A percentile compares a stretch with the other conserved stretches of the same genome.
Conservation (phyloP, 1,140 invertebrate genomes). For the Drosophila seguyi region DNA sequence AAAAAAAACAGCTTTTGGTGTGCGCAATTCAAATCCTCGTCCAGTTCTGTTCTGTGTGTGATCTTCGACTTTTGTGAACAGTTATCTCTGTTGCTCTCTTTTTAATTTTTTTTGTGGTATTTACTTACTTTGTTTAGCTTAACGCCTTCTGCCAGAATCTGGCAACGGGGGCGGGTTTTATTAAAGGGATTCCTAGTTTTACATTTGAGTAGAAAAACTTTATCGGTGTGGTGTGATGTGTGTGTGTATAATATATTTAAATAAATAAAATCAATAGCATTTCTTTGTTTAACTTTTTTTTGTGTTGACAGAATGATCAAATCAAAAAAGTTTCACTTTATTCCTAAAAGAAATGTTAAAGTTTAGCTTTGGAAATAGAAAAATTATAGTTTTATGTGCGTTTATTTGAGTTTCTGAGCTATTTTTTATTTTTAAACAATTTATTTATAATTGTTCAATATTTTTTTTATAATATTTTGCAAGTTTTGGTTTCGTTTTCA, state of each 20-base stretch:
- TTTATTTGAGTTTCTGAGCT: background rate
- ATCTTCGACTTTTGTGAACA: background rate
- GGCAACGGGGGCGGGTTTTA: no score
- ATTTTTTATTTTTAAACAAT: background rate
- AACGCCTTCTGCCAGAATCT: background rate
- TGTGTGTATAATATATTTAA: background rate
- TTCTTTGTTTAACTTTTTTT: background rate
- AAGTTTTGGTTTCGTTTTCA: background rate
- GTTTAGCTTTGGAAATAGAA: background rate
- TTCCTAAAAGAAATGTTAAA: background rate
- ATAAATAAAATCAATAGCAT: background rate
- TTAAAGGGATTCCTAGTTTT: background rate
- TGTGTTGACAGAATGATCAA: background rate
- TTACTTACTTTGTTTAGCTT: background rate
- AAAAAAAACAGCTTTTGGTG: constrained; percentile 3
- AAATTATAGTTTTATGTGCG: background rate
- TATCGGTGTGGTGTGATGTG: no score
- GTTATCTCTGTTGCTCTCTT: background rate
- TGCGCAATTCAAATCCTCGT: constrained; percentile 8
- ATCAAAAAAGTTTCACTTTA: background rate
- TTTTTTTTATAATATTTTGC: background rate
- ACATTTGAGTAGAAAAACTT: no score
- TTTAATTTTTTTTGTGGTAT: background rate
- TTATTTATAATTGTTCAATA: background rate
- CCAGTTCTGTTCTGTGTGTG: background rate